These are phyloP conservation scores for Nipponia nippon DNA, from an alignment of 2,113 vertebrate species.

Conservation along the genomic window DNA sequence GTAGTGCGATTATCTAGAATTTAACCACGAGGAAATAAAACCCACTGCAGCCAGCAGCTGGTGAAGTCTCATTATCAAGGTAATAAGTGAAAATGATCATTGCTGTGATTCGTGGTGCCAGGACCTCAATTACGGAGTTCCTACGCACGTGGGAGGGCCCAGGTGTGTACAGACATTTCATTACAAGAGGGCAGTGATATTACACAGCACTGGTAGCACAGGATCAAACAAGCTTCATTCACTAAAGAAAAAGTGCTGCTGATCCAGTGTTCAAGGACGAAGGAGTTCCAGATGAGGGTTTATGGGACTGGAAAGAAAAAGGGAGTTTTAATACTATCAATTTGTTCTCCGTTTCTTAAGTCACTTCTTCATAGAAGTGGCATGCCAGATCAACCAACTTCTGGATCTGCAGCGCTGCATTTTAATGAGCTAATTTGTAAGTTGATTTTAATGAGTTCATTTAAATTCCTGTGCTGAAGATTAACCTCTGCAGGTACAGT, in stretches of 20 bases:
- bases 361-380: slow-evolving; percentile 6
- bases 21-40: slow-evolving; percentile 24
- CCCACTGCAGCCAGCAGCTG: background rate
- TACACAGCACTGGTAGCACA: background rate
- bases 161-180: background rate
- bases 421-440: slow-evolving; percentile 59
- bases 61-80: background rate
- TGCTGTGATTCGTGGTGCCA: background rate
- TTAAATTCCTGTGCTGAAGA: slow-evolving; percentile 62
- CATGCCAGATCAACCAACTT: slow-evolving; percentile 12
- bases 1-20: background rate
- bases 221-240: background rate
- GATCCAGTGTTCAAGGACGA: background rate
- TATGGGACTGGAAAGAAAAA: background rate
- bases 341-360: slow-evolving; percentile 1
- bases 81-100: background rate
- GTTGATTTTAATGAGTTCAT: slow-evolving; percentile 61
- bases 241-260: background rate
- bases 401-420: background rate
- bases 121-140: background rate
- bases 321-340: background rate
- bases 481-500: slow-evolving; percentile 62
- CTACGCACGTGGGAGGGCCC: background rate
- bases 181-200: background rate
- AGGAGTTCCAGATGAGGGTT: background rate